Evolutionary conservation across 1,140 invertebrate species (phyloP).

Genomic region (Galleria mellonella): DNA sequence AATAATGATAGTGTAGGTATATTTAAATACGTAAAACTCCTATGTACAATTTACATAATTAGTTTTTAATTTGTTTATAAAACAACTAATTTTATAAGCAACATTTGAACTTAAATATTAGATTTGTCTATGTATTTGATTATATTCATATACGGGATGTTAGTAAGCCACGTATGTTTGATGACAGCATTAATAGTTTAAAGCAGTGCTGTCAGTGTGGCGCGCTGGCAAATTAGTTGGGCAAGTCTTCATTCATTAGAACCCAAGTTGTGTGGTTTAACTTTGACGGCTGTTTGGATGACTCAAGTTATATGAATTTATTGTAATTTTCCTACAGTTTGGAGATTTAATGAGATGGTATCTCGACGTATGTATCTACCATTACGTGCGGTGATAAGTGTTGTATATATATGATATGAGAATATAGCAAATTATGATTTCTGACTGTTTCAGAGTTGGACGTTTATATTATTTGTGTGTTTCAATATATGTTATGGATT

Average conservation of each 20-base stretch:
- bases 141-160: conserved; percentile 5
- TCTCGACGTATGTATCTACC: not conserved
- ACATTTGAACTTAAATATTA: too few relatives aligned
- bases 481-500: too few relatives aligned
- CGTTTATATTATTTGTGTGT: too few relatives aligned
- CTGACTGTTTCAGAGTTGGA: too few relatives aligned
- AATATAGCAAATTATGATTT: too few relatives aligned
- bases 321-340: not conserved
- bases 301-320: not conserved
- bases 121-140: too few relatives aligned
- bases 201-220: conserved; percentile 14
- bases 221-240: conserved; percentile 24
- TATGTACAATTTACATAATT: too few relatives aligned
- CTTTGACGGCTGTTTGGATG: not conserved
- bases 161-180: conserved; percentile 8
- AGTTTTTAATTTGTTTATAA: too few relatives aligned
- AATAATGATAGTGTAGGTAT: too few relatives aligned
- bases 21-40: too few relatives aligned
- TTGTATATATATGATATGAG: too few relatives aligned
- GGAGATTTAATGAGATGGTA: not conserved
- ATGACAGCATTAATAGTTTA: conserved; percentile 18
- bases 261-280: not conserved
- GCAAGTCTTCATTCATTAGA: conserved; percentile 25
- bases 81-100: too few relatives aligned
- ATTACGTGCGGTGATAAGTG: not conserved